Evolutionary conservation across 2,797 vertebrate genomes (phyloP).

Genomic region (Poecile montanus): DNA sequence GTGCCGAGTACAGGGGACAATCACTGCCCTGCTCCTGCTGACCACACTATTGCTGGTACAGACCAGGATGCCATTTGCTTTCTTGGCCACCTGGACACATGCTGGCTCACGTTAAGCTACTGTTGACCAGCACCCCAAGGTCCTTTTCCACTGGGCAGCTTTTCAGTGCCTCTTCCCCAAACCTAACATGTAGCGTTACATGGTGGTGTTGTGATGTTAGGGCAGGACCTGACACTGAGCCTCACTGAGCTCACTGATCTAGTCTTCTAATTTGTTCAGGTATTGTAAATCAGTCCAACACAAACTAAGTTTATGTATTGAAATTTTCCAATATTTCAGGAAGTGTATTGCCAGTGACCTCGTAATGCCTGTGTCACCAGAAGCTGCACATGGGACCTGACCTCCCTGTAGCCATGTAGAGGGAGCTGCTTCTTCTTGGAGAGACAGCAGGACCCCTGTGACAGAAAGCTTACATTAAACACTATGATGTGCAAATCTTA

Average conservation of each 20-base stretch:
- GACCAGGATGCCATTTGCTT: not conserved
- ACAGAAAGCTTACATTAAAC: not conserved
- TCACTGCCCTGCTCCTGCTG: not conserved
- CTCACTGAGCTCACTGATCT: rapidly evolving
- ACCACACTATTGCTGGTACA: rapidly evolving
- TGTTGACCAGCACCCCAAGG: rapidly evolving
- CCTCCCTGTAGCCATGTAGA: not conserved
- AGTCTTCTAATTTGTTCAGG: not conserved
- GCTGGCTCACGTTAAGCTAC: not conserved
- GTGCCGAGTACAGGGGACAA: rapidly evolving
- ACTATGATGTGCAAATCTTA: not conserved
- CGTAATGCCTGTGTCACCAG: rapidly evolving
- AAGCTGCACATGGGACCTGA: rapidly evolving
- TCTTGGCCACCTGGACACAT: not conserved
- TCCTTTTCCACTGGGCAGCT: not conserved
- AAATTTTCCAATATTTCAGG: not conserved
- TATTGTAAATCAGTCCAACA: not conserved
- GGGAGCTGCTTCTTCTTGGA: not conserved
- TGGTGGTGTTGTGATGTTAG: not conserved
- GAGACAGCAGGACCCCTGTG: not conserved
- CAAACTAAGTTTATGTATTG: not conserved
- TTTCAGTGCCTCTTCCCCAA: not conserved
- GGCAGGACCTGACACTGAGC: not conserved
- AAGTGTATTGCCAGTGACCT: rapidly evolving
- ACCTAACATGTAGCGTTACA: no score